phyloP scores from a whole-genome alignment of 35 echinoderm and acorn worm genomes.

The Anneissia japonica region DNA sequence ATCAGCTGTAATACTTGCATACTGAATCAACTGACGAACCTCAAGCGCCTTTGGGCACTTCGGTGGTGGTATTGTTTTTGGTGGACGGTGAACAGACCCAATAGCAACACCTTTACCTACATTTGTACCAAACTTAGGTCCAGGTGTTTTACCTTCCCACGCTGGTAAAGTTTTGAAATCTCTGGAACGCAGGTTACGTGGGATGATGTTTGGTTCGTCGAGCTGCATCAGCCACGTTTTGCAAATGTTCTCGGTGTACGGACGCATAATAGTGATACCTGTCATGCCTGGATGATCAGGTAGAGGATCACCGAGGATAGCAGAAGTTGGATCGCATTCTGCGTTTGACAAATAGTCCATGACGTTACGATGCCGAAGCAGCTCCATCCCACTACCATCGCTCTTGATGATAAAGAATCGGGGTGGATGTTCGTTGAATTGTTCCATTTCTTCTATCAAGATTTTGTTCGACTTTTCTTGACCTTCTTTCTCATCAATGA shows the following conservation, averaged over 20 bases:
- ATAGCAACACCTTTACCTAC: slow-evolving; percentile 86
- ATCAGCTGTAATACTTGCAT: slow-evolving; percentile 42
- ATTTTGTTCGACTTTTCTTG: slow-evolving; percentile 11
- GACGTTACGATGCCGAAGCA: slow-evolving; percentile 62
- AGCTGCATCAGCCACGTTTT: slow-evolving; percentile 64
- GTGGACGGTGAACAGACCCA: slow-evolving; percentile 17
- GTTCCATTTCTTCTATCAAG: background rate
- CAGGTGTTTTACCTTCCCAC: slow-evolving; percentile 46
- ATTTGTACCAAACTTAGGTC: slow-evolving; percentile 76
- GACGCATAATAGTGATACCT: slow-evolving; percentile 85
- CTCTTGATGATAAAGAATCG: slow-evolving; percentile 82
- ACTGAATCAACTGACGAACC: slow-evolving; percentile 82
- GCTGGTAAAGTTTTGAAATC: slow-evolving; percentile 72
- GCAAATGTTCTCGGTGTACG: slow-evolving; percentile 34
- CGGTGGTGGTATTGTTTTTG: slow-evolving; percentile 25
- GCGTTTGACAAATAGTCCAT: slow-evolving; percentile 45
- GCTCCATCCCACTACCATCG: slow-evolving; percentile 87
- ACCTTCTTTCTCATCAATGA: slow-evolving; percentile 29
- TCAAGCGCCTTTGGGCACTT: slow-evolving; percentile 67
- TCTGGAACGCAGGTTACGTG: slow-evolving; percentile 63
- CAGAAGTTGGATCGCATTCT: slow-evolving; percentile 70
- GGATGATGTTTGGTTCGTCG: slow-evolving; percentile 81
- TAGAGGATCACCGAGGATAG: slow-evolving; percentile 70
- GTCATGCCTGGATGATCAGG: slow-evolving; percentile 83
- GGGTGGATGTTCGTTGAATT: slow-evolving; percentile 29